A percentile compares a stretch with the other conserved stretches of the same genome.
Conservation (phyloP, 2,797 vertebrate species). For the Thunnus albacares region DNA sequence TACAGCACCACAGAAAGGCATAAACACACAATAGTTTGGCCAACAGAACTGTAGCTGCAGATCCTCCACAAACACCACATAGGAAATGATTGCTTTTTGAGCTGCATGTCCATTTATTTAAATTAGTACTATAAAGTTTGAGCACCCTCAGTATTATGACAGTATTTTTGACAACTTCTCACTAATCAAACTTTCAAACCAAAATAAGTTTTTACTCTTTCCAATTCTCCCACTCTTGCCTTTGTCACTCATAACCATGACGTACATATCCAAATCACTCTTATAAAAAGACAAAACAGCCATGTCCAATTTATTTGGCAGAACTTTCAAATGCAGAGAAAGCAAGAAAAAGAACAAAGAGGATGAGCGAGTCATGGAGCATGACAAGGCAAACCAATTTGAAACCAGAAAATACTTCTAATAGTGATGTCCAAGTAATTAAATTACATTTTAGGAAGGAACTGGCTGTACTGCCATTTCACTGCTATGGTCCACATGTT, state of each 20-base stretch:
- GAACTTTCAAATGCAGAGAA: conserved; percentile 21
- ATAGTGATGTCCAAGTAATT: conserved; percentile 15
- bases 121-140: neutral
- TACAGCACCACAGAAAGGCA: conserved; percentile 18
- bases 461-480: neutral
- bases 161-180: conserved; percentile 17
- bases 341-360: conserved; percentile 37
- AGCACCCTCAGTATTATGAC: neutral
- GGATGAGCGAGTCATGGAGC: conserved; percentile 9
- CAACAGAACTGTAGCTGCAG: conserved; percentile 7
- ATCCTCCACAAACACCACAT: conserved; percentile 23
- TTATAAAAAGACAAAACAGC: conserved; percentile 27
- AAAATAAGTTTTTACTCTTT: neutral
- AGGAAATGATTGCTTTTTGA: neutral
- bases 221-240: conserved; percentile 12
- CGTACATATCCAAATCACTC: conserved; percentile 13
- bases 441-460: conserved; percentile 11
- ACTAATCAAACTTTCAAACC: conserved; percentile 10
- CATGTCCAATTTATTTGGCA: conserved; percentile 51
- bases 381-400: conserved; percentile 36
- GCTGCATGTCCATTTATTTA: conserved; percentile 6
- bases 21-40: conserved; percentile 17
- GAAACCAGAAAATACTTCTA: conserved; percentile 29
- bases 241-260: conserved; percentile 29
- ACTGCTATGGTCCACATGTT: neutral